A percentile compares a stretch with the other conserved stretches of the same genome.
Evolutionary conservation across 2,888 invertebrate species (phyloP).

Genomic region (Parnassius orleans): DNA sequence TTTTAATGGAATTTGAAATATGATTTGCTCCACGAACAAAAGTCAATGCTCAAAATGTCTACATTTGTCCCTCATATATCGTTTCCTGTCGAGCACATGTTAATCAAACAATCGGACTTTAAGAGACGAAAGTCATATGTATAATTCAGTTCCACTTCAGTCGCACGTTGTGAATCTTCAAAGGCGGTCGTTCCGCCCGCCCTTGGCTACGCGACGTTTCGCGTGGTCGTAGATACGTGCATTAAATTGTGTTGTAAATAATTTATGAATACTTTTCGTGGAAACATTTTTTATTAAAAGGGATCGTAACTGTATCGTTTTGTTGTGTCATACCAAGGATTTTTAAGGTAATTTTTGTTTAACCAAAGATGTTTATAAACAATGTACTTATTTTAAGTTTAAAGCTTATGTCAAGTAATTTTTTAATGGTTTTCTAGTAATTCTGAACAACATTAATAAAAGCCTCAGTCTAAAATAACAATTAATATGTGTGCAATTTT

Average conservation of each 20-base stretch:
- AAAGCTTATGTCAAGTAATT: too few relatives aligned
- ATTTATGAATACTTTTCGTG: conserved; percentile 24
- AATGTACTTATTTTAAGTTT: too few relatives aligned
- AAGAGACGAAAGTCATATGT: conserved; percentile 20
- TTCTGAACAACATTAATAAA: too few relatives aligned
- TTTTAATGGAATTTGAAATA: conserved; percentile 1
- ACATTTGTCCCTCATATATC: conserved; percentile 24
- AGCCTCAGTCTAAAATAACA: too few relatives aligned
- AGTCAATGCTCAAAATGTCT: conserved; percentile 3
- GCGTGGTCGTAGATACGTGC: conserved; percentile 24
- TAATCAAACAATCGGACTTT: conserved; percentile 28
- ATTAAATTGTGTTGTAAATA: conserved; percentile 22
- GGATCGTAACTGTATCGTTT: not conserved
- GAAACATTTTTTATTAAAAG: conserved; percentile 23
- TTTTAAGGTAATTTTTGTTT: conserved; percentile 16
- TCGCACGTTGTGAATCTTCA: conserved; percentile 39
- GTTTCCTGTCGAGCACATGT: conserved; percentile 30
- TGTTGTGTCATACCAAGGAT: not conserved
- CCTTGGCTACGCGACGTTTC: conserved; percentile 32
- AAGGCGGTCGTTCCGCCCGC: conserved; percentile 62
- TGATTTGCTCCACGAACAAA: conserved; percentile 1
- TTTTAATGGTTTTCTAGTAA: too few relatives aligned
- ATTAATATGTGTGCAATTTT: too few relatives aligned
- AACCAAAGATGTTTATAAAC: not conserved
- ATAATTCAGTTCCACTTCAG: conserved; percentile 40